Base-by-base conservation (phyloP, 2,113 vertebrate genomes). In the Chaenocephalus aceratus region DNA sequence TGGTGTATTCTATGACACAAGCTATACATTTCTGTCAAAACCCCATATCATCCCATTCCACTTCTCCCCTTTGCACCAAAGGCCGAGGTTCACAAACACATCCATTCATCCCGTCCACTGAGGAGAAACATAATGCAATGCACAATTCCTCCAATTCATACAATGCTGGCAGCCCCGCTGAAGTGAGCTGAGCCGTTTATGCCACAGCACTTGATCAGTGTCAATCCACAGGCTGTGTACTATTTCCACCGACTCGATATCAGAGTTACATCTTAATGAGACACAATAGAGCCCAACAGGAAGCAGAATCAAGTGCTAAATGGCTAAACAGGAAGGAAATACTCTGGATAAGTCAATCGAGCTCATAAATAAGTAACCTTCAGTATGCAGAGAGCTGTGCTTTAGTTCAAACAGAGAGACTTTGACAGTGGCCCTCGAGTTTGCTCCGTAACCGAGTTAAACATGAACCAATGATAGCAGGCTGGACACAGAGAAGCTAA, bases 381-480 rank as follows among this genome's bases (percentile, higher is more conserved):
- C 59, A 58, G 61, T 57, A 48, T 0, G 16, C 70, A 21, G 41
- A 84, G 57, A 81, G 64, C 41, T 11, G 1, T 48, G 46, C 49
- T 21, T 45, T 18, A 70, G 56, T 76, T 74, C 51, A 72, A 67
- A 86, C 66, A 79, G 79, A 23, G 49, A 13, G 21, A 53, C 52
- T 70, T 54, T 61, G 73, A 76, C 70, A 0, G 23, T 14, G 63
- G 18, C 54, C 12, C 68, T 34, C 51, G 71, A 72, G 70, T 75
- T 77, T 68, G 59, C 78, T 67, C 76, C 80, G 84, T 83, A 84
- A 88, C 79, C 8, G 51, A 81, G 94, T 94, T 95, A 94, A 94
- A 94, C 92, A 94, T 94, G 86, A 95, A 94, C 92, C 65, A 88
- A 61, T 77, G 71, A 75, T 81, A 79, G 11, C 60, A 56, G 75